Conservation (phyloP, 2,797 vertebrate genomes). For the Lithobates sylvaticus region DNA sequence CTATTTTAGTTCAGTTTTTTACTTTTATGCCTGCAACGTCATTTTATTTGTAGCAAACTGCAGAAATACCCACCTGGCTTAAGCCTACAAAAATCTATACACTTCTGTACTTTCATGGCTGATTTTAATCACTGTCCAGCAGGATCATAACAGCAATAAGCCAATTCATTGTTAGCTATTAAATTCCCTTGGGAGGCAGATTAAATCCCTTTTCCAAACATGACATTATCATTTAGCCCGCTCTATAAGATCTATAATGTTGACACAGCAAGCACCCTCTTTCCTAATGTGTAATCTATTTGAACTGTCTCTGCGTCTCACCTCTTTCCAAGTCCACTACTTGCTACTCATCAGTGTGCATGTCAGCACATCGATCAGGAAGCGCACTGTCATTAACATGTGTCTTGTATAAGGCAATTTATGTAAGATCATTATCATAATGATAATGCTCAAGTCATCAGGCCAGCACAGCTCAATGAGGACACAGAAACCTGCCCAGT, state of each 20-base stretch:
- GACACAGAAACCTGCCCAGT: constrained; percentile 3
- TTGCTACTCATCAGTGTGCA: constrained; percentile 24
- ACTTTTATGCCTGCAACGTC: background rate
- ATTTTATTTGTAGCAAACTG: constrained; percentile 13
- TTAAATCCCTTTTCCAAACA: constrained; percentile 60
- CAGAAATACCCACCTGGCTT: constrained; percentile 12
- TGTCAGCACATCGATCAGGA: constrained; percentile 41
- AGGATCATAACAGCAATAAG: constrained; percentile 32
- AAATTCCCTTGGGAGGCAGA: constrained; percentile 33
- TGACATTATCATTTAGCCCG: constrained; percentile 59
- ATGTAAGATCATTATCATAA: constrained; percentile 21
- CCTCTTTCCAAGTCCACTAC: constrained; percentile 25
- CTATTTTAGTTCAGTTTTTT: background rate
- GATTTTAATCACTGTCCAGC: constrained; percentile 45
- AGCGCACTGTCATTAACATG: constrained; percentile 30
- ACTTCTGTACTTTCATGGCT: background rate
- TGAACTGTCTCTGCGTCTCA: constrained; percentile 33
- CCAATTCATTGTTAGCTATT: constrained; percentile 42
- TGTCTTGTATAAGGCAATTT: constrained; percentile 50
- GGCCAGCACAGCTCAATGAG: background rate
- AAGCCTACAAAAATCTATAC: constrained; percentile 36
- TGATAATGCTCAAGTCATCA: constrained; percentile 20
- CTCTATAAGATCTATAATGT: constrained; percentile 57
- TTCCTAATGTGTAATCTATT: constrained; percentile 53
- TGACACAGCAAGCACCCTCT: constrained; percentile 47